Evolutionary conservation across 2,113 vertebrate genomes (phyloP), one percentile per base, ranked within the genome.

Genomic region (Uria lomvia): DNA sequence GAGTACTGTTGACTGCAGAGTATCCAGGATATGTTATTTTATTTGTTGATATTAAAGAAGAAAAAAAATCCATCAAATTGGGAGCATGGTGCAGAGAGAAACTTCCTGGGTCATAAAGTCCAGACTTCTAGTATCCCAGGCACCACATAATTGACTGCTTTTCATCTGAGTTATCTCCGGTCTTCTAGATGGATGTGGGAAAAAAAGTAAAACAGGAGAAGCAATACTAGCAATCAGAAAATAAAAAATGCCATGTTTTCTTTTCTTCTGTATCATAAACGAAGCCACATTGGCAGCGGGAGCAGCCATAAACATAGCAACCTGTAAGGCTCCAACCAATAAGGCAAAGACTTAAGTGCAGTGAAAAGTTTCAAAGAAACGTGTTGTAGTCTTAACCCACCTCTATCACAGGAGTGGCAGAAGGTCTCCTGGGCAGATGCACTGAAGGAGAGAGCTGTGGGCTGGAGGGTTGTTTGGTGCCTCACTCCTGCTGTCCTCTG

Each of bases 91-190:
- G 42, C 86, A 88, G 83, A 91, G 72, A 65, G 75, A 96, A 96
- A 94, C 75, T 95, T 96, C 88, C 91, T 90, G 86, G 95, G 75
- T 79, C 92, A 34, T 92, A 70, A 96, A 88, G 86, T 67, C 94
- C 91, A 94, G 94, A 88, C 88, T 93, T 74, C 0, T 34, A 94
- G 75, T 88, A 94, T 91, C 86, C 38, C 88, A 94, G 92, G 92
- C 95, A 96, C 92, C 94, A 95, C 63, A 92, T 96, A 94, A 96
- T 82, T 95, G 94, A 86, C 49, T 93, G 30, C 49, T 80, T 92
- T 95, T 86, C 67, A 93, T 94, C 91, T 91, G 67, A 92, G 71
- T 92, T 96, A 88, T 95, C 78, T 88, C 90, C 19, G 13, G 43
- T 70, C 38, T 88, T 70, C 50, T 34, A 87, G 94, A 96, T 38